Percentiles rank a stretch among this genome's conserved stretches.
These are phyloP conservation scores for Egretta garzetta DNA, from an alignment of 2,113 vertebrate genomes.

Conservation along the genomic window DNA sequence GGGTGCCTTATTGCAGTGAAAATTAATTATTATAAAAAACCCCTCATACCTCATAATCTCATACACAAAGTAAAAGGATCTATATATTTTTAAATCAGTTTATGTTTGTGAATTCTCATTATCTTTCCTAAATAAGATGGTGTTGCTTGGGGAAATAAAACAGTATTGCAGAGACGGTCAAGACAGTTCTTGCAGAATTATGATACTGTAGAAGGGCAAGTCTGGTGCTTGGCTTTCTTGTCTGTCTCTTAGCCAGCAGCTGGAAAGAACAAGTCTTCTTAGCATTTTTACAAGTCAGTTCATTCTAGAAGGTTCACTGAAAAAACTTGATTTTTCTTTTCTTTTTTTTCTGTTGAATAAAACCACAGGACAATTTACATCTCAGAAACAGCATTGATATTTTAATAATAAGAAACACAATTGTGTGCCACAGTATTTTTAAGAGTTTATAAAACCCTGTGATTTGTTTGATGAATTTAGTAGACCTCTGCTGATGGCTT, in stretches of 20 bases:
- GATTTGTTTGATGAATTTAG: not conserved
- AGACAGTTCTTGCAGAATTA: not conserved
- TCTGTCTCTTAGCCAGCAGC: not conserved
- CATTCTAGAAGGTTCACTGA: not conserved
- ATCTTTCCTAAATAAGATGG: not conserved
- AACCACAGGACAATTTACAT: not conserved
- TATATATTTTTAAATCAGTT: not conserved
- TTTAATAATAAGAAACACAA: not conserved
- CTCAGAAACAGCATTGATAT: not conserved
- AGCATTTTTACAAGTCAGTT: not conserved
- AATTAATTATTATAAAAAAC: not conserved
- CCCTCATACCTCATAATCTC: not conserved
- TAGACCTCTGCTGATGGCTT: not conserved
- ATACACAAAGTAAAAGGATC: not conserved
- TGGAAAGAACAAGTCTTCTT: not conserved
- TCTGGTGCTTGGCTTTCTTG: not conserved
- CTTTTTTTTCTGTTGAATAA: not conserved
- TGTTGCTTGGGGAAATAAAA: not conserved
- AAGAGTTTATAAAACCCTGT: not conserved
- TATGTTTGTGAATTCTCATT: not conserved
- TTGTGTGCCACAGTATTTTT: not conserved
- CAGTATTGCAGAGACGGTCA: not conserved
- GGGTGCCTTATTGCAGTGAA: not conserved
- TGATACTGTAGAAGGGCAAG: not conserved
- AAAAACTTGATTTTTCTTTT: not conserved